Evolutionary conservation across 2,113 vertebrate genomes (phyloP), one percentile per base, ranked within the genome.

Genomic region (Aspidoscelis tigris): DNA sequence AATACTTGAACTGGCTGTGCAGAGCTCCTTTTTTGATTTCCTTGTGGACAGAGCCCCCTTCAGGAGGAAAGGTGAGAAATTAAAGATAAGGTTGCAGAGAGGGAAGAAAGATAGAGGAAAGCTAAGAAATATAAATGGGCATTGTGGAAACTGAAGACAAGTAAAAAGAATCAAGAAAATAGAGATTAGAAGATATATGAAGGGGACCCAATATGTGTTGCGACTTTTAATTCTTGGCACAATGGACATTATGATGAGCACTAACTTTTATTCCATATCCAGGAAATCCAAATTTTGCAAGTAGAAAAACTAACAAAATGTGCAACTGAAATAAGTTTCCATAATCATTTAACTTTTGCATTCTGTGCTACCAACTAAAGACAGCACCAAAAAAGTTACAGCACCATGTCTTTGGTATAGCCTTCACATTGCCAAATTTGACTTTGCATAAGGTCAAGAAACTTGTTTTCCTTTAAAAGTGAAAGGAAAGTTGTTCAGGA

Each of bases 41-140:
- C 84, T 89, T 84, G 94, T 80, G 87, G 83, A 92, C 61, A 83
- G 88, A 93, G 94, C 91, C 94, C 92, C 87, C 94, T 95, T 81
- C 92, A 92, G 94, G 93, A 88, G 84, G 44, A 78, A 79, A 88
- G 79, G 76, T 12, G 69, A 84, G 79, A 82, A 64, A 41, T 26
- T 2, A 65, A 69, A 79, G 39, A 33, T 66, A 55, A 55, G 55
- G 16, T 24, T 12, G 47, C 50, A 80, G 77, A 65, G 69, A 43
- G 50, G 14, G 12, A 16, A 79, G 68, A 18, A 44, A 26, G 43
- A 33, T 55, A 44, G 8, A 65, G 73, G 24, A 7, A 24, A 76
- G 71, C 47, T 33, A n/a, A 50, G n/a, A 41, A n/a, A n/a, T 33
- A 39, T 74, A 78, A 55, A 24, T 18, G 4, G 61, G 65, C 55